These are phyloP conservation scores for Zaprionus ornatus DNA, from an alignment of 1,140 invertebrate species.

Conservation along the genomic window DNA sequence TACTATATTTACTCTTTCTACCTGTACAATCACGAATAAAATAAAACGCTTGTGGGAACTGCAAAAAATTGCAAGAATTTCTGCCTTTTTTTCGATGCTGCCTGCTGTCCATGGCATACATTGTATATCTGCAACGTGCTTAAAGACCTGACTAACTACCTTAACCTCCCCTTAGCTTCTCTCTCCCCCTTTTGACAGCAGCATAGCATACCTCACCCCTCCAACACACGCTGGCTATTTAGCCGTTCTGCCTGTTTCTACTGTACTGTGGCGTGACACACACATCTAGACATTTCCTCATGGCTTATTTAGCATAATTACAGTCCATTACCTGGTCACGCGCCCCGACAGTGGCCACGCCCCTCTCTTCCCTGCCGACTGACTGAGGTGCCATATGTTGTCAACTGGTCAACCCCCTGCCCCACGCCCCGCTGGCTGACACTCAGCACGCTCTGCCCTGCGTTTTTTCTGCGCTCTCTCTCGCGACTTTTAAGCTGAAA, in stretches of 20 bases:
- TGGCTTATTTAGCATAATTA: constrained; percentile 81
- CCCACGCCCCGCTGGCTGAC: constrained; percentile 22
- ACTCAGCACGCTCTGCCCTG: not conserved
- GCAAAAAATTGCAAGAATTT: not conserved
- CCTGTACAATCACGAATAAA: not conserved
- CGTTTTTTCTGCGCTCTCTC: not conserved
- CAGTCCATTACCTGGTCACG: constrained; percentile 80
- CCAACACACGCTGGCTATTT: not conserved
- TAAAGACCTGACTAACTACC: constrained; percentile 4
- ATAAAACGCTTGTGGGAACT: not conserved
- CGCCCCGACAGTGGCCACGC: constrained; percentile 26
- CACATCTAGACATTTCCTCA: constrained; percentile 57
- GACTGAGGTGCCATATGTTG: constrained; percentile 72
- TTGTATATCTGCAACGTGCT: not conserved
- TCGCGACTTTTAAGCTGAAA: constrained; percentile 51
- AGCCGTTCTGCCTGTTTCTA: constrained; percentile 8
- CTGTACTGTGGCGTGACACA: constrained; percentile 31
- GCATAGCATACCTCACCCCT: not conserved
- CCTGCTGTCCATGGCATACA: not conserved
- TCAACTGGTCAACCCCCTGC: constrained; percentile 54
- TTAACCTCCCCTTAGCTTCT: not conserved
- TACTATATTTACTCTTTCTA: not conserved
- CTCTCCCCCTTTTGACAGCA: too few species aligned
- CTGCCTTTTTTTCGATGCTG: not conserved
- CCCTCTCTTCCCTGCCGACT: constrained; percentile 23